Conservation (phyloP, 2,113 vertebrate genomes). For the Erythrocercus mccallii region DNA sequence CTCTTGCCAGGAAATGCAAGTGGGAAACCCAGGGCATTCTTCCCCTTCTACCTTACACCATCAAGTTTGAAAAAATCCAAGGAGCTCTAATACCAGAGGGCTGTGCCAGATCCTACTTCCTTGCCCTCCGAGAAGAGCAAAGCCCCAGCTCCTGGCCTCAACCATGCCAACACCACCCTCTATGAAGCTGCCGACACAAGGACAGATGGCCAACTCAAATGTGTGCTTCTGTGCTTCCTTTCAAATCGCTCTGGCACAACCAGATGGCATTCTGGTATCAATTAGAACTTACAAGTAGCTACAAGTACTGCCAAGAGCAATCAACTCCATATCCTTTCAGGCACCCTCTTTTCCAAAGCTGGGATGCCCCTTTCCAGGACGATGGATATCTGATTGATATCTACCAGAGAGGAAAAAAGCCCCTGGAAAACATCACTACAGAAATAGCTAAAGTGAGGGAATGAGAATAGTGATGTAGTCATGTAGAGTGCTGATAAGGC, state of each 20-base stretch:
- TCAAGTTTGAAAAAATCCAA: not conserved
- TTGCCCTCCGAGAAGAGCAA: not conserved
- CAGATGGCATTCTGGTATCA: conserved; percentile 35
- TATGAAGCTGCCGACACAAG: not conserved
- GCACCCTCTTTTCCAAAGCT: not conserved
- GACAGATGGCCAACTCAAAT: conserved; percentile 33
- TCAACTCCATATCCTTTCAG: not conserved
- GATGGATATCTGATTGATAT: not conserved
- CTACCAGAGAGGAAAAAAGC: not conserved
- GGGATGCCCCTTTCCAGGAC: not conserved
- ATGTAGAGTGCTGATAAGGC: rapidly evolving
- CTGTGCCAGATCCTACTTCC: not conserved
- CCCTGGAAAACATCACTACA: not conserved
- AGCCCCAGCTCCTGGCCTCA: not conserved
- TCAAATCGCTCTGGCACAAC: not conserved
- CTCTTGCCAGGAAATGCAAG: not conserved
- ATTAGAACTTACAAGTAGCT: not conserved
- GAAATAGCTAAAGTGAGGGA: not conserved
- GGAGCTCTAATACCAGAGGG: not conserved
- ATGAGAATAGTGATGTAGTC: not conserved
- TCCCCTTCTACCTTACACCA: not conserved
- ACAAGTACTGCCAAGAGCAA: conserved; percentile 10
- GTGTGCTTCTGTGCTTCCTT: not conserved
- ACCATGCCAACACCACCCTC: not conserved
- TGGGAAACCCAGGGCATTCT: not conserved